Percentiles rank a stretch among this genome's conserved stretches.
Evolutionary conservation across 2,113 vertebrate species (phyloP).

Genomic region (Odocoileus hemionus): DNA sequence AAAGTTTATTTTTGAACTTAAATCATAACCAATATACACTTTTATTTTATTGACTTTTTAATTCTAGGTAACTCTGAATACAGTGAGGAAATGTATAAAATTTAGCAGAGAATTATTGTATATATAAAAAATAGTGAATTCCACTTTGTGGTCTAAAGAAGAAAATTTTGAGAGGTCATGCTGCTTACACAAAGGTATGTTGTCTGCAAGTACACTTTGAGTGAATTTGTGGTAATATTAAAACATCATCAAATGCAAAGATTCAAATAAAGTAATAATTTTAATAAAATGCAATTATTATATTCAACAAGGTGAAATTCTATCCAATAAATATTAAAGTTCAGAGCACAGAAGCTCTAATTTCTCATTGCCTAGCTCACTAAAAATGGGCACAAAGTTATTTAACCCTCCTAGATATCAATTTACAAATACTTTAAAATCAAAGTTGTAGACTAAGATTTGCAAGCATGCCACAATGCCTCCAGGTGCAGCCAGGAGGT

Average conservation of each 20-base stretch:
- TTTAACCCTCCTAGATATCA: background rate
- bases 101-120: background rate
- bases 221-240: background rate
- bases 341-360: background rate
- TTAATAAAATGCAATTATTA: background rate
- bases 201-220: background rate
- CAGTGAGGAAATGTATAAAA: background rate
- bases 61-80: background rate
- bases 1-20: background rate
- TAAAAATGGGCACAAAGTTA: background rate
- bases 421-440: background rate
- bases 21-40: background rate
- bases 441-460: background rate
- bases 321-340: background rate
- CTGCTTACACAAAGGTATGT: background rate
- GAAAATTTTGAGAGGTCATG: background rate
- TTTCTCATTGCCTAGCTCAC: background rate
- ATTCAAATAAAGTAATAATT: background rate
- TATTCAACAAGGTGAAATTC: background rate
- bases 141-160: background rate
- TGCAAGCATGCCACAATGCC: background rate
- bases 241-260: background rate
- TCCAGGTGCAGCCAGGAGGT: background rate
- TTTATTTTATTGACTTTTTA: background rate
- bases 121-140: background rate